Evolutionary conservation across 2,113 vertebrate genomes (phyloP).

Genomic region (Ctenomys sociabilis): DNA sequence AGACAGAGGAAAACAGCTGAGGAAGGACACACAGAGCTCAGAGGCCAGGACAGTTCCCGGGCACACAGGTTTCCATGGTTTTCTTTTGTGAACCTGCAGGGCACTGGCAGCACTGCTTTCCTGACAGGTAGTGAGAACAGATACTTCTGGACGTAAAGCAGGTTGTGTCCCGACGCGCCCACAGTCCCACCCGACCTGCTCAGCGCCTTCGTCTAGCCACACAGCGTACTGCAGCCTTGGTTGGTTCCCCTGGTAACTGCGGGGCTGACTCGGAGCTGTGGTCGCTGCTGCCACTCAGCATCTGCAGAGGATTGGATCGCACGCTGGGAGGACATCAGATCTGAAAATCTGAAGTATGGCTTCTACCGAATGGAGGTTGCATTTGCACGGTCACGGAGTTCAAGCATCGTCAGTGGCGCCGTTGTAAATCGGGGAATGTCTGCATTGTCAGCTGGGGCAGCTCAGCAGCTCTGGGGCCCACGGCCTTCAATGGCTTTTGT

Average conservation of each 20-base stretch:
- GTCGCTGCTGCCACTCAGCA: background rate
- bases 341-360: background rate
- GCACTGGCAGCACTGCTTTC: background rate
- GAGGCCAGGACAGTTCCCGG: background rate
- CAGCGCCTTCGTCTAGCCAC: background rate
- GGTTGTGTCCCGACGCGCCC: background rate
- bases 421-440: too few relatives aligned
- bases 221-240: background rate
- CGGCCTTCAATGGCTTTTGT: background rate
- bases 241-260: background rate
- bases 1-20: background rate
- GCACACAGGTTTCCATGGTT: background rate
- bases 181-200: too few relatives aligned
- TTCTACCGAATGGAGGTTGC: background rate
- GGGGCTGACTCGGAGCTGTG: background rate
- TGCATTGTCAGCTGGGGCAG: background rate
- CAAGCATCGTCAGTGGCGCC: background rate
- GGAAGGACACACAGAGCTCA: background rate
- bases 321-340: too few relatives aligned
- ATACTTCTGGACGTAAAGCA: background rate
- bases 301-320: background rate
- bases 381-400: background rate
- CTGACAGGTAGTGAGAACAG: background rate
- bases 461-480: background rate
- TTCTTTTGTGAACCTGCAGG: background rate